These are phyloP conservation scores for Limenitis camilla DNA, from an alignment of 2,888 invertebrate genomes.

Conservation along the genomic window DNA sequence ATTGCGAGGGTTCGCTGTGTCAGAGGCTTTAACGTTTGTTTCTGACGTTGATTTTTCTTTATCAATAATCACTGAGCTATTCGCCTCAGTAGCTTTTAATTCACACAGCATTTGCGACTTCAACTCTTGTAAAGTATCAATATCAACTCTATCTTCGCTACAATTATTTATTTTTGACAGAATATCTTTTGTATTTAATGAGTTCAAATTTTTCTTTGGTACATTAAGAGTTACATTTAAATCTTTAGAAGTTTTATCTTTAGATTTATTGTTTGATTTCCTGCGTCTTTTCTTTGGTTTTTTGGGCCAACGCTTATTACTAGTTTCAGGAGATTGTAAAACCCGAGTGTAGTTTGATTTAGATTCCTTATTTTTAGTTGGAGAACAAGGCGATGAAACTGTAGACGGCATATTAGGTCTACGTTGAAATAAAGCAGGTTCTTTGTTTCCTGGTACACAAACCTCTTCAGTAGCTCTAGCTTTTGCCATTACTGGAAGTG, in stretches of 20 bases:
- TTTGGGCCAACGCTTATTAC: slow-evolving; percentile 38
- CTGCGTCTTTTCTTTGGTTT: slow-evolving; percentile 48
- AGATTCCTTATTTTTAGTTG: slow-evolving; percentile 20
- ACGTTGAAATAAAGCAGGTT: slow-evolving; percentile 61
- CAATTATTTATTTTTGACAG: slow-evolving; percentile 61
- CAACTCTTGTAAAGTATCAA: slow-evolving; percentile 63
- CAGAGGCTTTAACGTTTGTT: slow-evolving; percentile 25
- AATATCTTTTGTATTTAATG: slow-evolving; percentile 60
- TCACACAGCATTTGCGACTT: slow-evolving; percentile 65
- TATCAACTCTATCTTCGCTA: slow-evolving; percentile 61
- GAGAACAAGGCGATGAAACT: slow-evolving; percentile 25
- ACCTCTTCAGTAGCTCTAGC: slow-evolving; percentile 47
- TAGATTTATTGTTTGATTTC: slow-evolving; percentile 37
- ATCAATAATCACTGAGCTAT: slow-evolving; percentile 46
- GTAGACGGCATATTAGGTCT: slow-evolving; percentile 43
- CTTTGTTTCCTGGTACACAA: slow-evolving; percentile 54
- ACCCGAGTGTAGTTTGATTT: slow-evolving; percentile 55
- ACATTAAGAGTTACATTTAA: slow-evolving; percentile 64
- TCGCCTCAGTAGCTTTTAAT: slow-evolving; percentile 58
- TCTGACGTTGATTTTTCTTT: slow-evolving; percentile 30
- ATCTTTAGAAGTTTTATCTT: slow-evolving; percentile 38
- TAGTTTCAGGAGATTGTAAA: slow-evolving; percentile 54
- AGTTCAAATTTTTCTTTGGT: slow-evolving; percentile 55
- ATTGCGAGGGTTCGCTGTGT: slow-evolving; percentile 43
- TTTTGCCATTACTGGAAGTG: slow-evolving; percentile 56